Conservation (phyloP, 2,888 invertebrate species). For the Deroplatys truncata region DNA sequence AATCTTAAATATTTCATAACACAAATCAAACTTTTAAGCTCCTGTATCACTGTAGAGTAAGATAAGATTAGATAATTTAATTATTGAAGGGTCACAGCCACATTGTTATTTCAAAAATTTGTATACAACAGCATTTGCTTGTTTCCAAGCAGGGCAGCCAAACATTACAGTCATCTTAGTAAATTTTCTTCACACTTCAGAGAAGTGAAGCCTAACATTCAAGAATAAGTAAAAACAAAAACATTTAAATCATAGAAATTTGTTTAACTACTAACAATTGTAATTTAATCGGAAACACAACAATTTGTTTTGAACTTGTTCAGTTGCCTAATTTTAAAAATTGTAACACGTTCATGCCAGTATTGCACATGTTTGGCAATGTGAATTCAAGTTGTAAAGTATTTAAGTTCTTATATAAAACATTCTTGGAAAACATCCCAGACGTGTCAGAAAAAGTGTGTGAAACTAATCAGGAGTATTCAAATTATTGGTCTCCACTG, state of each 20-base stretch:
- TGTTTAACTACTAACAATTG: not conserved
- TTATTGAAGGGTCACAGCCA: not conserved
- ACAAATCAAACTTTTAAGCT: not conserved
- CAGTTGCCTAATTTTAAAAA: not conserved
- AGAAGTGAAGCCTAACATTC: not conserved
- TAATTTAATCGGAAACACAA: not conserved
- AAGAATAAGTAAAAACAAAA: not conserved
- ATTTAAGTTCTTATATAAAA: not conserved
- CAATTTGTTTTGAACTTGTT: not conserved
- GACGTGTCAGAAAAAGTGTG: slow-evolving; percentile 19
- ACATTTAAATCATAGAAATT: not conserved
- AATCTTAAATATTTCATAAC: not conserved
- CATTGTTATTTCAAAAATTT: not conserved
- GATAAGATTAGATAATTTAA: not conserved
- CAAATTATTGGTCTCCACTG: slow-evolving; percentile 75
- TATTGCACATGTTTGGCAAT: not conserved
- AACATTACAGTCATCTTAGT: not conserved
- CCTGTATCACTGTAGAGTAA: not conserved
- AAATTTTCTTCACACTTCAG: not conserved
- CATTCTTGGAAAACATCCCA: not conserved
- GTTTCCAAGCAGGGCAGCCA: not conserved
- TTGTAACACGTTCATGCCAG: not conserved
- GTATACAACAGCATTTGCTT: not conserved
- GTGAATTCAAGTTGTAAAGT: not conserved
- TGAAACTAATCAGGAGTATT: slow-evolving; percentile 37